A percentile compares a stretch with the other conserved stretches of the same genome.
Evolutionary conservation across 2,113 vertebrate species (phyloP).

Genomic region (Solenodon paradoxus): DNA sequence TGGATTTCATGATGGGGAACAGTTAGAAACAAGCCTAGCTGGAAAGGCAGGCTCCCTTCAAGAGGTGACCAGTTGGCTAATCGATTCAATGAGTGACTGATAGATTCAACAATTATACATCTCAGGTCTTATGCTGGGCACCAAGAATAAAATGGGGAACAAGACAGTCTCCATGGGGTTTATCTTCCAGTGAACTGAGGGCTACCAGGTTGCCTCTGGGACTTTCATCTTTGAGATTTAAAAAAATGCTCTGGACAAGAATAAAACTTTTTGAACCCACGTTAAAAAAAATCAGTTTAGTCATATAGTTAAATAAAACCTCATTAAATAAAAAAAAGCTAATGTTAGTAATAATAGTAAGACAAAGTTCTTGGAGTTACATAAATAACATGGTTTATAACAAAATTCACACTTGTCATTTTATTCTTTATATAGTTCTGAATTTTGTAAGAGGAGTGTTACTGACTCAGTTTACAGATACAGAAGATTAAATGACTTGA

Average conservation of each 20-base stretch:
- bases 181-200: neutral
- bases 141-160: neutral
- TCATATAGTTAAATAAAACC: neutral
- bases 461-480: conserved; percentile 2
- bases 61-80: neutral
- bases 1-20: neutral
- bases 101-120: neutral
- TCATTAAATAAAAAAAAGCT: neutral
- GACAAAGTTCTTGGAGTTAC: neutral
- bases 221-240: neutral
- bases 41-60: neutral
- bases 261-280: neutral
- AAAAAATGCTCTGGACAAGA: neutral
- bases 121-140: neutral
- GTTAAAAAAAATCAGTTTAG: neutral
- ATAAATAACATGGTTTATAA: neutral
- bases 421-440: neutral
- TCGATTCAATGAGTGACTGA: neutral
- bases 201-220: neutral
- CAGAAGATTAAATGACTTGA: neutral
- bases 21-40: neutral
- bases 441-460: neutral
- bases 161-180: neutral
- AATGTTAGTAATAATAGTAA: neutral
- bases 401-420: neutral